Percentiles rank a stretch among this genome's conserved stretches.
These are phyloP conservation scores for Drosophila leontia DNA, from an alignment of 1,140 invertebrate species.

Conservation along the genomic window DNA sequence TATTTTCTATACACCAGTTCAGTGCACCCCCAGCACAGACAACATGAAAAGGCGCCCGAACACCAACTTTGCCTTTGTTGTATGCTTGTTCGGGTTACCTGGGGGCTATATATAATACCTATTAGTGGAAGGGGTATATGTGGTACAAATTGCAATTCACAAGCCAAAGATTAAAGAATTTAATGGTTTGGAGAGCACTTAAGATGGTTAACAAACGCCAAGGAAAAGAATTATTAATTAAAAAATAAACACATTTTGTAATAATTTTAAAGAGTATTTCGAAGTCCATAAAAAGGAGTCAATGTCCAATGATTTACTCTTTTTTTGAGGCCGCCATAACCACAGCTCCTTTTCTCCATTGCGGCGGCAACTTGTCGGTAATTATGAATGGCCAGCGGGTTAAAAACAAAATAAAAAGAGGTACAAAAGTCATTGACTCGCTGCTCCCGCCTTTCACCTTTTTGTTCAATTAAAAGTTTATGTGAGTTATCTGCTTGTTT, in stretches of 20 bases:
- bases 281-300: not conserved
- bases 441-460: conserved; percentile 1
- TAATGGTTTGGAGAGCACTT: not conserved
- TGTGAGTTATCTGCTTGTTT: conserved; percentile 65
- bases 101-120: conserved; percentile 15
- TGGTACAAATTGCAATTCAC: not conserved
- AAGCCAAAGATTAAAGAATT: not conserved
- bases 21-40: conserved; percentile 68
- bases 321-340: conserved; percentile 40
- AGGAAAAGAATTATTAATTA: too few species aligned
- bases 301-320: not conserved
- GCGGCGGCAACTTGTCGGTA: conserved; percentile 55
- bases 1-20: conserved; percentile 68
- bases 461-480: conserved; percentile 79
- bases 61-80: conserved; percentile 71
- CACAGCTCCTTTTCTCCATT: conserved; percentile 46
- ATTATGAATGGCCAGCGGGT: conserved; percentile 78
- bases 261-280: not conserved
- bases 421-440: conserved; percentile 73
- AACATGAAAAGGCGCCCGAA: conserved; percentile 62
- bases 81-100: conserved; percentile 38
- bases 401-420: conserved; percentile 48
- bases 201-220: rapidly evolving
- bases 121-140: conserved; percentile 4
- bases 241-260: not conserved